Base-by-base conservation (phyloP, 2,888 invertebrate species). In the Iphiclides podalirius region DNA sequence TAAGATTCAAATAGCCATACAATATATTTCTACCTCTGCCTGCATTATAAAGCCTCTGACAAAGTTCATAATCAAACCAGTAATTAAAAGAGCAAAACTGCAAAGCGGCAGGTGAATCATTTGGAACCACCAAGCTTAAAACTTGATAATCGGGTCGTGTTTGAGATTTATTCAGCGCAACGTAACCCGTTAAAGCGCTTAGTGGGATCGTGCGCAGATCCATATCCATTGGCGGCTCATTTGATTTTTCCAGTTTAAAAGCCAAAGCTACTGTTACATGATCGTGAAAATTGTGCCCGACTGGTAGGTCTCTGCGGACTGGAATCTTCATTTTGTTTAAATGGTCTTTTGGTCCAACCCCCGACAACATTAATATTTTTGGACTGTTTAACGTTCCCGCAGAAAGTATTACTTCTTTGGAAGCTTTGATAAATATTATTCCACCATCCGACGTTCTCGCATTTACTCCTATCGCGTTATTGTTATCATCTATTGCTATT, bases 31-130 rank as follows among this genome's bases (percentile, higher is more conserved):
- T 55, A 0, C 55, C 61, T 17, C 53, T 60, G 17, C 63, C 60
- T 0, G 63, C 64, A 2, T 64, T 57, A 2, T 56, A 54, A 51
- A 72, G 54, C 14, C 57, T 60, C 33, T 65, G 46, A 37, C 68
- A 67, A 1, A 72, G 20, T 2, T 58, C 52, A 1, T 63, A 37
- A 0, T 61, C 90, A 89, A 54, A 91, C 78, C 14, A 86, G 74
- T 63, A 75, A 81, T 67, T 91, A 90, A 34, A 91, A 79, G 48
- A 12, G 11, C 63, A 64, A 1, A 64, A 14, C 14, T 49, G 33
- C 2, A 49, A 31, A 1, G 43, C 35, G 12, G 12, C n/a, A 9
- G 14, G 6, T 0, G 59, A 47, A 13, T 49, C 52, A 20, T 53
- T 45, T 20, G 47, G 42, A 26, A 55, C n/a, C 4, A 55, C 28